phyloP scores from a whole-genome alignment of 2,113 vertebrate species.

The Corythornis madagascariensis region DNA sequence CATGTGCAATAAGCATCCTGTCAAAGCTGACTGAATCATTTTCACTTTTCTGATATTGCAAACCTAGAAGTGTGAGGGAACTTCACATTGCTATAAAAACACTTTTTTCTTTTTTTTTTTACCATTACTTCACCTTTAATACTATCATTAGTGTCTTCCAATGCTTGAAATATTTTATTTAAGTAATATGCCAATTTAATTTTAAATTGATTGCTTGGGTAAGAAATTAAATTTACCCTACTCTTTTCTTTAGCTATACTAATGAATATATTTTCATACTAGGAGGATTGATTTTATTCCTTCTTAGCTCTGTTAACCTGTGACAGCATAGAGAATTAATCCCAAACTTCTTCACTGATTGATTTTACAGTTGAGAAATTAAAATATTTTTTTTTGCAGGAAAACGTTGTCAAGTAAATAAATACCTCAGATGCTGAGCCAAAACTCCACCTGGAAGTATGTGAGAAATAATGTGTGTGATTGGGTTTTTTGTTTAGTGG shows the following conservation, averaged over 20 bases:
- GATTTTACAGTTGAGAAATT: not conserved
- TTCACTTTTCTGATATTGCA: not conserved
- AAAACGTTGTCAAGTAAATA: not conserved
- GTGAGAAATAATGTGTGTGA: not conserved
- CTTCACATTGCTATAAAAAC: not conserved
- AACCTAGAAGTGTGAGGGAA: not conserved
- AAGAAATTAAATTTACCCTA: not conserved
- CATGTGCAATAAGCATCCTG: not conserved
- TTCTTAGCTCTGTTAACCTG: not conserved
- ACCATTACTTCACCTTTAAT: not conserved
- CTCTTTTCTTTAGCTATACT: not conserved
- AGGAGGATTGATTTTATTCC: not conserved
- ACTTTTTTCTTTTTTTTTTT: not conserved
- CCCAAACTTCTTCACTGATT: not conserved
- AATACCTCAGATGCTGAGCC: conserved; percentile 29
- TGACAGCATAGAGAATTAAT: not conserved
- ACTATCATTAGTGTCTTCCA: not conserved
- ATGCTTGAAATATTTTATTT: not conserved
- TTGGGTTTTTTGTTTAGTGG: not conserved
- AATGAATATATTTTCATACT: not conserved
- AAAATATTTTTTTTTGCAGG: not conserved
- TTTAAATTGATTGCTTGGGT: not conserved
- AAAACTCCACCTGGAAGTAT: conserved; percentile 28
- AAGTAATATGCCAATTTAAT: not conserved
- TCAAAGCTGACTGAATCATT: not conserved